A percentile compares a stretch with the other conserved stretches of the same genome.
Conservation (phyloP, 2,797 vertebrate species). For the Sebastes matsubarae region DNA sequence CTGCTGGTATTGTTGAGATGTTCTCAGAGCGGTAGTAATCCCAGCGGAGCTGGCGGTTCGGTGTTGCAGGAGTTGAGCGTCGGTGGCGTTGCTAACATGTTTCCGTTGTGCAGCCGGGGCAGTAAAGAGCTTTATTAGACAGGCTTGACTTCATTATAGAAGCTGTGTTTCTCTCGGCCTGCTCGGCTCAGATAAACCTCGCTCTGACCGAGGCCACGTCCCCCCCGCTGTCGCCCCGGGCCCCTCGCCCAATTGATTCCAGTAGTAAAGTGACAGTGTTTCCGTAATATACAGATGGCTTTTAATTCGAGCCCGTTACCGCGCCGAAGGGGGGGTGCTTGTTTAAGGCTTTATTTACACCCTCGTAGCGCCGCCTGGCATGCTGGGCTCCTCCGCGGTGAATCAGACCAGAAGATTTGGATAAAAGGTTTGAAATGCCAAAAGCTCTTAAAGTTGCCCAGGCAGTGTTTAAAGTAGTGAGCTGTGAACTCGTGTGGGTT, state of each 20-base stretch:
- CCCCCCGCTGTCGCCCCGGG: slow-evolving; percentile 81
- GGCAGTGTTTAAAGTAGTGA: slow-evolving; percentile 66
- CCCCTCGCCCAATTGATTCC: slow-evolving; percentile 89
- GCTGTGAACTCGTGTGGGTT: slow-evolving; percentile 71
- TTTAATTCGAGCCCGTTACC: slow-evolving; percentile 88
- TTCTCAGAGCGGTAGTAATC: slow-evolving; percentile 47
- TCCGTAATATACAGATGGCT: slow-evolving; percentile 86
- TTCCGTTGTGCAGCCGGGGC: slow-evolving; percentile 45
- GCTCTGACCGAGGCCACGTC: slow-evolving; percentile 84
- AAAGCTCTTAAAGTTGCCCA: slow-evolving; percentile 70
- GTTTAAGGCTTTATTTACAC: slow-evolving; percentile 92
- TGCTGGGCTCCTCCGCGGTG: slow-evolving; percentile 72
- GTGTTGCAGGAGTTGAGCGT: slow-evolving; percentile 7
- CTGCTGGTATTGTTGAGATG: slow-evolving; percentile 52
- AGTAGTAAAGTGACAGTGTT: slow-evolving; percentile 91
- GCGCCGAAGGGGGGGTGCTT: slow-evolving; percentile 79
- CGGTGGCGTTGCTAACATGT: slow-evolving; percentile 8
- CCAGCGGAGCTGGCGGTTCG: slow-evolving; percentile 37
- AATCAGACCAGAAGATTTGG: slow-evolving; percentile 77
- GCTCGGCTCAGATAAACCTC: slow-evolving; percentile 90
- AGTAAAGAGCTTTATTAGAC: slow-evolving; percentile 86
- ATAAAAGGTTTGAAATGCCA: slow-evolving; percentile 80
- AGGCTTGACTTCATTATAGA: slow-evolving; percentile 85
- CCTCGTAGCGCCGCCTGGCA: slow-evolving; percentile 72
- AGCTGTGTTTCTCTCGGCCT: slow-evolving; percentile 84